Base-by-base conservation (phyloP, 2,113 vertebrate genomes). In the Thalassarche chlororhynchos region DNA sequence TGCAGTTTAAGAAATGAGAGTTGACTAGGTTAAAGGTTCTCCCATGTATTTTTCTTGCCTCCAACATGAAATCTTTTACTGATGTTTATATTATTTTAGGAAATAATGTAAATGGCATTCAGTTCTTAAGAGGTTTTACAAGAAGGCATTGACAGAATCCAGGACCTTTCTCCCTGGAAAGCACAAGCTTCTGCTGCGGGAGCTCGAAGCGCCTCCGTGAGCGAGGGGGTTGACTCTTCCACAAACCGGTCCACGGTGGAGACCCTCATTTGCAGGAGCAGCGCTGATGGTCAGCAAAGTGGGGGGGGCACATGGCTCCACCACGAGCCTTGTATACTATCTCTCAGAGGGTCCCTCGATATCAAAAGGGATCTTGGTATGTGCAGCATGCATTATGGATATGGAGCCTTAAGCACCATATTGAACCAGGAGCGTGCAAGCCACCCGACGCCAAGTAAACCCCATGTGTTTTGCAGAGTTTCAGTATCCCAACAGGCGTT, bases 251-350 rank as follows among this genome's bases (percentile, higher is more conserved):
- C 25, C 7, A 3, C 1, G 2, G 29, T 54, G n/a, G 65, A 69
- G 44, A 74, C n/a, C 6, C 25, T 69, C 2, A 1, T 65, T 71
- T 76, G 66, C 40, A 77, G 82, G n/a, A 84, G 26, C 51, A 60
- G 64, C 0, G 2, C 69, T 58, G 65, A 25, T 2, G 1, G 17
- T 66, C 29, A 21, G 46, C 34, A 0, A 0, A 52, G 32, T 0
- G 1, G 0, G 1, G 15, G n/a, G 34, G 17, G 7, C 55, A n/a
- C 0, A 0, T 11, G 60, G 25, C 36, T 75, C 32, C 14, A 15
- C 38, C 32, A 7, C 1, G 1, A 42, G 25, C 46, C 18, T 21
- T 12, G 6, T 29, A 5, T 10, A 11, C 32, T 4, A 5, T 31
- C 26, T 32, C 20, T 71, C 29, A 46, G 51, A 64, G 65, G 6